phyloP scores from a whole-genome alignment of 2,888 invertebrate species.

The Lissonota sp. region DNA sequence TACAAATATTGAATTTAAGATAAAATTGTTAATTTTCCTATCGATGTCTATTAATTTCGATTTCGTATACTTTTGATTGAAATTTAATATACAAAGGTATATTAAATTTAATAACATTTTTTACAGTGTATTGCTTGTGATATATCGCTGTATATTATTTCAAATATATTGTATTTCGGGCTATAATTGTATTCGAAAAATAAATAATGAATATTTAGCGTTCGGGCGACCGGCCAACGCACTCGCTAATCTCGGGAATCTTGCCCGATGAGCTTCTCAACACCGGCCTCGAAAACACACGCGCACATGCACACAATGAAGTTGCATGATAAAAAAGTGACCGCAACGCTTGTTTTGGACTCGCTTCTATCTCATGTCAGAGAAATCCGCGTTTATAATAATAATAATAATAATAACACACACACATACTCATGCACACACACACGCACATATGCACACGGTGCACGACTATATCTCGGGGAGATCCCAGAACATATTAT shows the following conservation, averaged over 20 bases:
- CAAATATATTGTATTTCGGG: too few relatives aligned
- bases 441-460: neutral
- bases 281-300: conserved; percentile 25
- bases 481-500: too few relatives aligned
- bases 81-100: too few relatives aligned
- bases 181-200: neutral
- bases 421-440: neutral
- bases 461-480: too few relatives aligned
- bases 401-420: neutral
- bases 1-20: too few relatives aligned
- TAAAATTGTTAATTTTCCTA: too few relatives aligned
- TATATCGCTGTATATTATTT: too few relatives aligned
- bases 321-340: neutral
- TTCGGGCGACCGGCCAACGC: conserved; percentile 1
- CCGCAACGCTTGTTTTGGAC: neutral
- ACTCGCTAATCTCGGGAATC: neutral
- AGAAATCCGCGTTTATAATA: conserved; percentile 18
- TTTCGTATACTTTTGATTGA: too few relatives aligned
- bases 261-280: neutral
- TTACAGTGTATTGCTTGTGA: too few relatives aligned
- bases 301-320: neutral
- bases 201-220: neutral
- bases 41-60: too few relatives aligned
- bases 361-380: conserved; percentile 21
- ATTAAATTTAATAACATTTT: too few relatives aligned